Evolutionary conservation across 64 coral and sea anemone genomes (phyloP).

Genomic region (Platygyra sinensis): DNA sequence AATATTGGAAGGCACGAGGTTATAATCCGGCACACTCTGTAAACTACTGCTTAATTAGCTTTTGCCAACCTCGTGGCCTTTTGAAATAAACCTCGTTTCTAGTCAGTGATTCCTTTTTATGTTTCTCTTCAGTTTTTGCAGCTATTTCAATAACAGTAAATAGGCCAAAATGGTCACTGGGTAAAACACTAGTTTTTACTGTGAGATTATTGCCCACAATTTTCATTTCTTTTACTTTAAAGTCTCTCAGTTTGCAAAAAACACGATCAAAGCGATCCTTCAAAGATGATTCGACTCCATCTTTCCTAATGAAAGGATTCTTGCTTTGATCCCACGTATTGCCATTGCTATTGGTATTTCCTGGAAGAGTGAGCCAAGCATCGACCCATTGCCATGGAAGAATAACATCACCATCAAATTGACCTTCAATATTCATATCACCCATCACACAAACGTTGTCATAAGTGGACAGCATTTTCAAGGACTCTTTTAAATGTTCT

Average conservation of each 20-base stretch:
- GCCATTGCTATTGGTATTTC: conserved; percentile 68
- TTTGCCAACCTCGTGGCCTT: conserved; percentile 40
- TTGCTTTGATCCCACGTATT: conserved; percentile 60
- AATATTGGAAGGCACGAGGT: not conserved
- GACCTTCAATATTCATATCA: conserved; percentile 69
- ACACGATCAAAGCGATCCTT: conserved; percentile 81
- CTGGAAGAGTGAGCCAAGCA: conserved; percentile 51
- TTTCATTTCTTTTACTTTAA: conserved; percentile 52
- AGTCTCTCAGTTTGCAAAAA: conserved; percentile 75
- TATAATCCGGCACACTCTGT: not conserved
- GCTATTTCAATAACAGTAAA: conserved; percentile 36
- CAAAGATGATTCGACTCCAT: conserved; percentile 7
- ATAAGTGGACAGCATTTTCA: conserved; percentile 59
- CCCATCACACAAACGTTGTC: conserved; percentile 85
- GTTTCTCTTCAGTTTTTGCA: not conserved
- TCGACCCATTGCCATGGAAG: conserved; percentile 73
- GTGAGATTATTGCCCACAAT: conserved; percentile 33
- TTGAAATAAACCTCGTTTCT: conserved; percentile 46
- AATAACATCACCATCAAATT: conserved; percentile 73
- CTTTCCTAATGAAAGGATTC: conserved; percentile 32
- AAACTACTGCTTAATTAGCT: conserved; percentile 4
- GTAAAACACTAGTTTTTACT: conserved; percentile 39
- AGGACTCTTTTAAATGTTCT: conserved; percentile 49
- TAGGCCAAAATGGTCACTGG: conserved; percentile 83
- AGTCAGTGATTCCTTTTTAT: not conserved